Percentiles rank a stretch among this genome's conserved stretches.
Evolutionary conservation across 2,797 vertebrate species (phyloP).

Genomic region (Scolopax rusticola): DNA sequence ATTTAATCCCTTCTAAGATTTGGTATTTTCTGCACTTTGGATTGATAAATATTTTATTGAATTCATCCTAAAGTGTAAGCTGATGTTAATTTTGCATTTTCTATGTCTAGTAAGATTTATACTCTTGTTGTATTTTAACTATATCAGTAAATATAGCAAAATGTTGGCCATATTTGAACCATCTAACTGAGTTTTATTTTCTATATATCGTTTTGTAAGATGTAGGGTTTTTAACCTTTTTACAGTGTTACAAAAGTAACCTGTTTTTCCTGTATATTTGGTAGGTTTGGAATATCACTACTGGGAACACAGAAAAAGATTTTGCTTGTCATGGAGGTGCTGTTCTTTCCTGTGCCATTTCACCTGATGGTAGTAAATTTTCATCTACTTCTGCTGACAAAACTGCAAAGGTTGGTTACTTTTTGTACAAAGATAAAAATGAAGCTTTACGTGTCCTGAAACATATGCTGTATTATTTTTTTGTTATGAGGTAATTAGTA

Average conservation of each 20-base stretch:
- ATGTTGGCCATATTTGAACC: background rate
- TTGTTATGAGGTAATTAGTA: background rate
- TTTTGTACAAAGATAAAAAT: background rate
- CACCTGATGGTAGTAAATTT: conserved; percentile 85
- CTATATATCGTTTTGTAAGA: background rate
- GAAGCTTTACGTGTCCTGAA: background rate
- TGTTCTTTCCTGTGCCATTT: conserved; percentile 91
- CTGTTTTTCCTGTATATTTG: background rate
- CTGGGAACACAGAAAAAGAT: conserved; percentile 84
- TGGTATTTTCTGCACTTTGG: background rate
- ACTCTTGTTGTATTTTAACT: background rate
- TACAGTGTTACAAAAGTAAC: background rate
- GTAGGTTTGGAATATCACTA: conserved; percentile 89
- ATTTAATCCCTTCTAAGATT: background rate
- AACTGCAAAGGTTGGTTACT: conserved; percentile 88
- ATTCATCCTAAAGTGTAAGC: background rate
- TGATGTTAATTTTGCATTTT: background rate
- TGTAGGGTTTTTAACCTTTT: background rate
- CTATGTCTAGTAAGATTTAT: background rate
- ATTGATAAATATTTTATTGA: background rate
- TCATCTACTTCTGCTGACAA: conserved; percentile 92
- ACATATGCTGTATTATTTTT: background rate
- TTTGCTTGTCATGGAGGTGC: conserved; percentile 86
- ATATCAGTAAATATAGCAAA: background rate
- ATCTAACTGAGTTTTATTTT: background rate